Conservation (phyloP, 2,888 invertebrate species). For the Troides helena region DNA sequence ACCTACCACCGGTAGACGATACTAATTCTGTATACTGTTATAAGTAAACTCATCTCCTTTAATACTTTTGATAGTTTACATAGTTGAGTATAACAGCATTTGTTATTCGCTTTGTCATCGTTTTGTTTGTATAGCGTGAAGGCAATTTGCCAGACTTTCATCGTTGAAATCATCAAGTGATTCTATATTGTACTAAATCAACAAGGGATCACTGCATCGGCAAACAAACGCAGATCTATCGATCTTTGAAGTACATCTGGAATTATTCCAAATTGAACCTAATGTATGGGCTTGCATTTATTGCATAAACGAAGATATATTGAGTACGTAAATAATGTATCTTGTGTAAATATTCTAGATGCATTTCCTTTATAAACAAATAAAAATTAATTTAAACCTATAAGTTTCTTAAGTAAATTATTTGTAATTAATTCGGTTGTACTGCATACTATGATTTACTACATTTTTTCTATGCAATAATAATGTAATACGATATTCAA, state of each 20-base stretch:
- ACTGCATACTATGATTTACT: too few relatives aligned
- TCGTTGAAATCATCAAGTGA: not conserved
- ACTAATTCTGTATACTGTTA: too few relatives aligned
- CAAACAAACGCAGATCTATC: not conserved
- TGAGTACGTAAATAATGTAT: not conserved
- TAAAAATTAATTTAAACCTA: too few relatives aligned
- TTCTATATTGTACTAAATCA: not conserved
- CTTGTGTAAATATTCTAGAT: not conserved
- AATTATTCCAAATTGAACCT: constrained; percentile 12
- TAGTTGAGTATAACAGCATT: not conserved
- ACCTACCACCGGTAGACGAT: too few relatives aligned
- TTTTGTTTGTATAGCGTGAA: not conserved
- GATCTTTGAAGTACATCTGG: constrained; percentile 11
- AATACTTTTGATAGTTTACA: not conserved
- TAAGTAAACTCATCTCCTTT: not conserved
- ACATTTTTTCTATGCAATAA: too few relatives aligned
- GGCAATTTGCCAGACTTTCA: not conserved
- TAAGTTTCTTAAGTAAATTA: too few relatives aligned
- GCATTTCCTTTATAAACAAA: too few relatives aligned
- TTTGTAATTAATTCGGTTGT: too few relatives aligned
- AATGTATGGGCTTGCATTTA: constrained; percentile 1
- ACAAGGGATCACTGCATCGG: not conserved
- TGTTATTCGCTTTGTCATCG: not conserved
- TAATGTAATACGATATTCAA: too few relatives aligned
- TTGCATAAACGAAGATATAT: not conserved